Evolutionary conservation across 2,113 vertebrate species (phyloP).

Genomic region (Sturnus vulgaris): DNA sequence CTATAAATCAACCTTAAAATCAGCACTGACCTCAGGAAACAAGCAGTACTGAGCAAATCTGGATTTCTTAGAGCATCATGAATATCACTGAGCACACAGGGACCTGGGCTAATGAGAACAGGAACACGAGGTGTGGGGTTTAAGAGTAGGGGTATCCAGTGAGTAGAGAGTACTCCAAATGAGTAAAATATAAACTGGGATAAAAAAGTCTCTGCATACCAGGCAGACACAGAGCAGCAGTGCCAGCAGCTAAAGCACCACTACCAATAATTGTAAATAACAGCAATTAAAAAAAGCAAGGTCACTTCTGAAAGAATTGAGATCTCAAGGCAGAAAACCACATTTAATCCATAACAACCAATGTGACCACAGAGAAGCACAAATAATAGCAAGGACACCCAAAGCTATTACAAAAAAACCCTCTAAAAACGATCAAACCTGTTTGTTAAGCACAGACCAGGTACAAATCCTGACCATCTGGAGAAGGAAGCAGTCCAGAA

Average conservation of each 20-base stretch:
- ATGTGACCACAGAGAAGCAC: neutral
- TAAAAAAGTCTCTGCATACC: neutral
- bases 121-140: neutral
- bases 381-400: neutral
- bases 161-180: neutral
- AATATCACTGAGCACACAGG: accelerated
- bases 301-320: neutral
- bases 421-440: neutral
- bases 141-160: neutral
- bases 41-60: neutral
- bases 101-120: neutral
- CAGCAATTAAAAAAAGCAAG: neutral
- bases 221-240: neutral
- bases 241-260: neutral
- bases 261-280: neutral
- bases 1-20: neutral
- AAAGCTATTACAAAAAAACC: neutral
- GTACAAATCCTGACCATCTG: neutral
- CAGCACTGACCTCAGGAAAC: neutral
- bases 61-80: neutral
- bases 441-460: neutral
- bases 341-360: neutral
- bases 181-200: neutral
- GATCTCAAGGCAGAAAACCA: neutral
- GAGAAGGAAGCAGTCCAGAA: neutral